phyloP scores from a whole-genome alignment of 2,888 invertebrate species.

The Scrobipalpa costella region DNA sequence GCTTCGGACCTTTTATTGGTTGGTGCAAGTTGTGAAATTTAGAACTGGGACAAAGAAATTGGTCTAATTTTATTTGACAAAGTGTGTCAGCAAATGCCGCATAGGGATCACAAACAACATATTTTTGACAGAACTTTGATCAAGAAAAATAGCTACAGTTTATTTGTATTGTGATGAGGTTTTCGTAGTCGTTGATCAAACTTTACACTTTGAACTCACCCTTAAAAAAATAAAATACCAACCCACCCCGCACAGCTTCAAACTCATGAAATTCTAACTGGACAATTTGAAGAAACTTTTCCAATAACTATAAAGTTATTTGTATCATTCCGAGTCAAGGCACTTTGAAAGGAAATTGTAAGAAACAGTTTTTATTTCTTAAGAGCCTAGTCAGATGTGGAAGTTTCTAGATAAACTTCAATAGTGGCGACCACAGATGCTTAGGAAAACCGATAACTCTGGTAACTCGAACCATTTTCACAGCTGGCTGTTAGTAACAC shows the following conservation, averaged over 20 bases:
- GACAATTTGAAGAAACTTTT: neutral
- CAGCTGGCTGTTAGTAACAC: conserved; percentile 50
- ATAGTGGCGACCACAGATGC: neutral
- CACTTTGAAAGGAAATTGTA: neutral
- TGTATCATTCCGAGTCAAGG: neutral
- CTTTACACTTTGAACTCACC: too few species aligned
- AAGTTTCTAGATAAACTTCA: conserved; percentile 5
- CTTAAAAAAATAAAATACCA: too few species aligned
- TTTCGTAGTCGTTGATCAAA: too few species aligned
- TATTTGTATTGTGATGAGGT: too few species aligned
- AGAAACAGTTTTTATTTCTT: neutral
- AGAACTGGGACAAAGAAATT: neutral
- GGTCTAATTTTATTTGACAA: too few species aligned
- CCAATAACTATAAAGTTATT: neutral
- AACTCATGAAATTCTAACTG: neutral
- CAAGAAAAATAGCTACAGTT: too few species aligned
- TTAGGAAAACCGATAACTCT: conserved; percentile 24
- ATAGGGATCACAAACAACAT: too few species aligned
- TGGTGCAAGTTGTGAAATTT: neutral
- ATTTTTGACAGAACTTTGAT: too few species aligned
- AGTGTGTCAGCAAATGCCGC: too few species aligned
- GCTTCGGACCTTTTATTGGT: conserved; percentile 37
- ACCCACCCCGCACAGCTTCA: neutral
- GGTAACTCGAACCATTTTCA: conserved; percentile 36
- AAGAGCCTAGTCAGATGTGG: neutral